Percentiles rank a stretch among this genome's conserved stretches.
Evolutionary conservation across 2,888 invertebrate species (phyloP).

Genomic region (Polydesmus complanatus): DNA sequence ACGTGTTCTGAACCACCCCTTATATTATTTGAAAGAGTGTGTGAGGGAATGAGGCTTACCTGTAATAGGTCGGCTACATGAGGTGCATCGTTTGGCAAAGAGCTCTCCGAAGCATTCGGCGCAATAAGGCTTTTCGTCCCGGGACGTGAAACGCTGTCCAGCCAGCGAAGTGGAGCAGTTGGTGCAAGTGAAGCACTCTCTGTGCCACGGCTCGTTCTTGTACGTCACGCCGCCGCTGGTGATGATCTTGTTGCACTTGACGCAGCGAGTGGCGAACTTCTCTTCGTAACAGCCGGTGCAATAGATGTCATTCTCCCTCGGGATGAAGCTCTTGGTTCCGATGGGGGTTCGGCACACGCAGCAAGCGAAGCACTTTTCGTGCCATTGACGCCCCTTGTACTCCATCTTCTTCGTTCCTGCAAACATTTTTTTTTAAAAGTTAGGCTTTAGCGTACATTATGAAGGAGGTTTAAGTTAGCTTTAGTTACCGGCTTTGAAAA

Average conservation of each 20-base stretch:
- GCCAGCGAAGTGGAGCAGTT: conserved; percentile 91
- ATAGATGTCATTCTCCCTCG: conserved; percentile 96
- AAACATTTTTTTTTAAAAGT: conserved; percentile 18
- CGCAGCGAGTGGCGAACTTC: conserved; percentile 97
- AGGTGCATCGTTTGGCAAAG: conserved; percentile 95
- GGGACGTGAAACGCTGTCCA: conserved; percentile 94
- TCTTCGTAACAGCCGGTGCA: conserved; percentile 98
- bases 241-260: conserved; percentile 98
- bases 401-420: conserved; percentile 99
- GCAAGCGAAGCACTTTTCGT: conserved; percentile 99
- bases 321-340: conserved; percentile 98
- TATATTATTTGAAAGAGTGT: too few relatives aligned
- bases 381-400: conserved; percentile 99
- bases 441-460: neutral
- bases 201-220: conserved; percentile 99
- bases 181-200: conserved; percentile 98
- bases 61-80: conserved; percentile 95
- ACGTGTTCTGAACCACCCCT: too few relatives aligned
- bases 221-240: conserved; percentile 98
- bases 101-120: conserved; percentile 97
- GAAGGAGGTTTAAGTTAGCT: neutral
- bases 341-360: conserved; percentile 91
- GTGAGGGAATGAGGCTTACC: too few relatives aligned
- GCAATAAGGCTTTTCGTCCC: conserved; percentile 98
- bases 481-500: conserved; percentile 84